These are phyloP conservation scores for Heteromormyrus szaboi DNA, from an alignment of 2,797 vertebrate genomes.

Conservation along the genomic window DNA sequence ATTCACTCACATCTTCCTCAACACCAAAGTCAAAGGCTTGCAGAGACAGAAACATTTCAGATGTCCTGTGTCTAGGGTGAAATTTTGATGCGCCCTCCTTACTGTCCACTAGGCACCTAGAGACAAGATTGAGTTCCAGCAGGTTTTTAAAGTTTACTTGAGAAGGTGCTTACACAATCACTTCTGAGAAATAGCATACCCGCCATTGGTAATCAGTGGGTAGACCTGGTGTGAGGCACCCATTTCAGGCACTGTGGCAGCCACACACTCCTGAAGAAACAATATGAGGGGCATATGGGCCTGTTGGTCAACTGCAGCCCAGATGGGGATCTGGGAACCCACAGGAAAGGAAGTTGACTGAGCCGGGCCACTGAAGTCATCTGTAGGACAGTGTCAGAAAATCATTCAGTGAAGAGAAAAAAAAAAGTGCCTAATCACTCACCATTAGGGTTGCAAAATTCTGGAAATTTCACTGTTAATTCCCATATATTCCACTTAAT, in stretches of 20 bases:
- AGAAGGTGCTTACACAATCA: no score
- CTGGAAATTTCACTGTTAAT: no score
- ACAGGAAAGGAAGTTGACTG: constrained; percentile 47
- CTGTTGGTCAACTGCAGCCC: constrained; percentile 63
- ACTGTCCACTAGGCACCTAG: constrained; percentile 64
- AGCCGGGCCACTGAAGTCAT: constrained; percentile 40
- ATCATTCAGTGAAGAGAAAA: background rate
- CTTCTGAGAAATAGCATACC: constrained; percentile 47
- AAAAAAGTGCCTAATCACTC: background rate
- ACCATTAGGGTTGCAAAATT: background rate
- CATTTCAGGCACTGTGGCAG: constrained; percentile 31
- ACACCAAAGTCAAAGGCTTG: constrained; percentile 55
- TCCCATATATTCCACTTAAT: no score
- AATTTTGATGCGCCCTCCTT: constrained; percentile 50
- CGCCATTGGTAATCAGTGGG: constrained; percentile 61
- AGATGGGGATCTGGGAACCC: constrained; percentile 59
- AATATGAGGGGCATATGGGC: constrained; percentile 59
- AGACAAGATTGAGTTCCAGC: background rate
- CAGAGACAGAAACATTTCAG: constrained; percentile 53
- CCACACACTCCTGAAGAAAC: constrained; percentile 67
- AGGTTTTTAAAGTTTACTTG: background rate
- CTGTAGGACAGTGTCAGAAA: constrained; percentile 42
- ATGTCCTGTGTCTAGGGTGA: constrained; percentile 52
- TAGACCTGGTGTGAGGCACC: constrained; percentile 41
- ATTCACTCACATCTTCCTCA: constrained; percentile 48